Percentiles rank a stretch among this genome's conserved stretches.
Conservation (phyloP, 92 coral and sea anemone genomes). For the Porites cylindrica region DNA sequence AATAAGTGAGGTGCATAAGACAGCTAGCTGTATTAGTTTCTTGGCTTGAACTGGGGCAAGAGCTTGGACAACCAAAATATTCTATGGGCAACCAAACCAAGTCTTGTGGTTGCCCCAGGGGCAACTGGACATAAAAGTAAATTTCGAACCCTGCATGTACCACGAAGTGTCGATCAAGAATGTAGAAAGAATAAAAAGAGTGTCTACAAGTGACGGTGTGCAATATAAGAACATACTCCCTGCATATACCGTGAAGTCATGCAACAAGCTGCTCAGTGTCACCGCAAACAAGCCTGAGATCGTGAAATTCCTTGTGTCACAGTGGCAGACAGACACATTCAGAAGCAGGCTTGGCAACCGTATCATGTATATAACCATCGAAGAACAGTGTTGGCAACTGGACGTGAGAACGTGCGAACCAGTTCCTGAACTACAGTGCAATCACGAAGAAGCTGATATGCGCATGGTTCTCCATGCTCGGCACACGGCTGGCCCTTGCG, state of each 20-base stretch:
- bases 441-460: conserved; percentile 56
- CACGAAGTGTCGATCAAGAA: no score
- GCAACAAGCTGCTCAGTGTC: conserved; percentile 62
- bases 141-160: no score
- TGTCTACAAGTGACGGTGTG: conserved; percentile 38
- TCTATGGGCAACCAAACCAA: no score
- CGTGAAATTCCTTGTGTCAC: conserved; percentile 43
- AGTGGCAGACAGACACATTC: conserved; percentile 24
- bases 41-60: no score
- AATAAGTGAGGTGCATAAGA: conserved; percentile 14
- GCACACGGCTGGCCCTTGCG: conserved; percentile 63
- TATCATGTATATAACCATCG: neutral
- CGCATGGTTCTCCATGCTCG: conserved; percentile 73
- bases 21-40: neutral
- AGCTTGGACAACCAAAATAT: no score
- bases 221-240: conserved; percentile 41
- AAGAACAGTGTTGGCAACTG: conserved; percentile 58
- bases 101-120: no score
- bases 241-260: neutral
- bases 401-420: conserved; percentile 10
- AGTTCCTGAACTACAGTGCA: conserved; percentile 30
- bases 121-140: no score
- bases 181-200: conserved; percentile 11
- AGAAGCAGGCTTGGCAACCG: conserved; percentile 32
- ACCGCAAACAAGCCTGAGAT: conserved; percentile 69